phyloP scores from a whole-genome alignment of 2,888 invertebrate genomes.

The Cephus pygmeus region DNA sequence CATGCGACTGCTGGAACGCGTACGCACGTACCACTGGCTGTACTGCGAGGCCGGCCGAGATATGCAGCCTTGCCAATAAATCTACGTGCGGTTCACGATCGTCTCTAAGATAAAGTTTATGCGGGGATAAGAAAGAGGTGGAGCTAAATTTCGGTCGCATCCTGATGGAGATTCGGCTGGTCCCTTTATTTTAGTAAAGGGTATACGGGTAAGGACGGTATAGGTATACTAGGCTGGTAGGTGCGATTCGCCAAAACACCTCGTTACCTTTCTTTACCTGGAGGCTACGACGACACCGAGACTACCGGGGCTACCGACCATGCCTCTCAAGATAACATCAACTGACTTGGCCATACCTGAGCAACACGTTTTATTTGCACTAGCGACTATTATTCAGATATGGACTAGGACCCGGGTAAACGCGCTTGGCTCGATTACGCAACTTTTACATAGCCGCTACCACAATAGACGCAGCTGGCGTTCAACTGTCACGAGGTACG shows the following conservation, averaged over 20 bases:
- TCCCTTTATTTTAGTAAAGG: neutral
- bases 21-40: conserved; percentile 17
- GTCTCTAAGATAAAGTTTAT: conserved; percentile 42
- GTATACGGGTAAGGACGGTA: neutral
- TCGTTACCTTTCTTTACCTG: neutral
- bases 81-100: conserved; percentile 42
- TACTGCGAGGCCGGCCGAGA: conserved; percentile 10
- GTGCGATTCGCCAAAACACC: neutral
- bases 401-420: neutral
- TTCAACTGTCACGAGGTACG: neutral
- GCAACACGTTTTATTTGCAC: neutral
- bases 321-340: neutral
- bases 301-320: neutral
- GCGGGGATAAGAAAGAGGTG: conserved; percentile 17
- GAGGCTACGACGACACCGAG: neutral
- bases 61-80: conserved; percentile 38
- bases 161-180: neutral
- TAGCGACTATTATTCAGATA: neutral
- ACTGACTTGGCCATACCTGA: neutral
- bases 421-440: neutral
- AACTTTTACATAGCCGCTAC: neutral
- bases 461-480: neutral
- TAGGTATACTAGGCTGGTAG: neutral
- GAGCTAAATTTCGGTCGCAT: conserved; percentile 31
- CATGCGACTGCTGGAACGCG: conserved; percentile 4